These are phyloP conservation scores for Corvus cornix DNA, from an alignment of 2,113 vertebrate species.

Conservation along the genomic window DNA sequence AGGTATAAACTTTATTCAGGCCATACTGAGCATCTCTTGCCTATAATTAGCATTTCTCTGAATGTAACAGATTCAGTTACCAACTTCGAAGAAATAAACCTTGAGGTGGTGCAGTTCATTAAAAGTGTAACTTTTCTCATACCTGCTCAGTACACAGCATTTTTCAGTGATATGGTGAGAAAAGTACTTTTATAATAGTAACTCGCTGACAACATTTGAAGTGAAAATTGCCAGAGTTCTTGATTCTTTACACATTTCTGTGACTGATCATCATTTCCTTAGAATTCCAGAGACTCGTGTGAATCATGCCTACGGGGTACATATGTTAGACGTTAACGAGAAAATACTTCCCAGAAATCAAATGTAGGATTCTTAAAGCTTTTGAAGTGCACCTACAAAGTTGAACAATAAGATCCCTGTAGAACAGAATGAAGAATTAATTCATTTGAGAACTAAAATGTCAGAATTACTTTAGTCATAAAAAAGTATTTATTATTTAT, in stretches of 20 bases:
- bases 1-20: not conserved
- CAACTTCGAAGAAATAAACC: conserved; percentile 69
- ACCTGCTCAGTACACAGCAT: conserved; percentile 28
- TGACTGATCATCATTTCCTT: conserved; percentile 80
- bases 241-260: conserved; percentile 81
- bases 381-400: conserved; percentile 44
- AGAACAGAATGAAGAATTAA: not conserved
- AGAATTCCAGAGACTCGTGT: conserved; percentile 77
- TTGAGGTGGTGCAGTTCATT: conserved; percentile 80
- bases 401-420: not conserved
- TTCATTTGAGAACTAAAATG: not conserved
- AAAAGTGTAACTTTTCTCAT: conserved; percentile 83
- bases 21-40: not conserved
- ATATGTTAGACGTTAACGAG: conserved; percentile 85
- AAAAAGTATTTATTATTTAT: not conserved
- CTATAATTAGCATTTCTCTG: conserved; percentile 32
- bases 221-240: conserved; percentile 82
- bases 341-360: conserved; percentile 78
- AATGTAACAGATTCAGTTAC: conserved; percentile 34
- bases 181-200: conserved; percentile 73
- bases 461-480: not conserved
- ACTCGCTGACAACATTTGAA: conserved; percentile 77
- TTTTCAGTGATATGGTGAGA: conserved; percentile 69
- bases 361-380: conserved; percentile 54
- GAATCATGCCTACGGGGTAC: conserved; percentile 83